phyloP scores from a whole-genome alignment of 1,140 invertebrate species.

The Sitodiplosis mosellana region DNA sequence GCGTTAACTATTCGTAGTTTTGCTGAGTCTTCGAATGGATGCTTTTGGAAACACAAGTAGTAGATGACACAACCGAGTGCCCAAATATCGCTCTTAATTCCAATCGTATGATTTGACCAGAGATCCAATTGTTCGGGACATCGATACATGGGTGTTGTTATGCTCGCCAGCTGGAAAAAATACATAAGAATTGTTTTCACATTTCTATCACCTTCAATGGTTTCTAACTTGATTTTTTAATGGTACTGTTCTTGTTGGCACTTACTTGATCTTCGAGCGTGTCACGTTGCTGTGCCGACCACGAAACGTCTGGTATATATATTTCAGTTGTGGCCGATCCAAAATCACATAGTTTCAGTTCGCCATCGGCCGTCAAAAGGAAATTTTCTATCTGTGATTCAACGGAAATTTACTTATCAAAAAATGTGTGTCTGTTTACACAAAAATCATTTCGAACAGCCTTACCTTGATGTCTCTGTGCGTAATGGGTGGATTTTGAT shows the following conservation, averaged over 20 bases:
- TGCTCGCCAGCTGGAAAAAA: conserved; percentile 39
- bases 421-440: conserved; percentile 4
- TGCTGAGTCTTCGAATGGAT: conserved; percentile 94
- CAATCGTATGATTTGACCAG: conserved; percentile 90
- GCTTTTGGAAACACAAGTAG: conserved; percentile 76
- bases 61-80: conserved; percentile 92
- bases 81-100: conserved; percentile 82
- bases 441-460: conserved; percentile 3
- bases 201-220: too few relatives aligned
- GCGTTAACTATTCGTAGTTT: conserved; percentile 93
- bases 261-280: conserved; percentile 85
- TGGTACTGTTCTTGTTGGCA: conserved; percentile 2
- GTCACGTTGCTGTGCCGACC: conserved; percentile 81
- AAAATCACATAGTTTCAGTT: conserved; percentile 96
- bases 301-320: conserved; percentile 66
- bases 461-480: conserved; percentile 64
- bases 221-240: too few relatives aligned
- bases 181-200: too few relatives aligned
- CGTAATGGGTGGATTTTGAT: conserved; percentile 68
- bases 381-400: conserved; percentile 37
- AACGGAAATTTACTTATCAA: conserved; percentile 10
- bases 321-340: conserved; percentile 82
- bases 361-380: conserved; percentile 59
- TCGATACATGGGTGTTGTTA: conserved; percentile 75
- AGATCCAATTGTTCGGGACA: conserved; percentile 95